Conservation (phyloP, 2,113 vertebrate species). For the Neopipo cinnamomea region DNA sequence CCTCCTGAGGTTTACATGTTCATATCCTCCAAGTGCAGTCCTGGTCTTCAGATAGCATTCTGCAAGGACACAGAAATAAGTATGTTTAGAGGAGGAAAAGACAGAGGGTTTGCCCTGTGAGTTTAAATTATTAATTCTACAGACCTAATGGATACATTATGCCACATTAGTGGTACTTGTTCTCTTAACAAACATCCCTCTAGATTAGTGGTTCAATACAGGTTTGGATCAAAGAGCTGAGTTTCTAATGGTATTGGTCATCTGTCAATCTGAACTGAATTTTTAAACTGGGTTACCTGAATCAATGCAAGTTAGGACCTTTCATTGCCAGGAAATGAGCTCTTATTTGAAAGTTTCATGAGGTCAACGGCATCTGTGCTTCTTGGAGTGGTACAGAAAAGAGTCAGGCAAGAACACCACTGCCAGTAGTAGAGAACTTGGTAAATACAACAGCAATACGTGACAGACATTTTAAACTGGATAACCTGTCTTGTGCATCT, state of each 20-base stretch:
- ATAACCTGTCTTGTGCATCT: not conserved
- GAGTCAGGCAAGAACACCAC: not conserved
- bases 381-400: not conserved
- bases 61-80: conserved; percentile 56
- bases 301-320: conserved; percentile 13
- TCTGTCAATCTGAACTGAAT: conserved; percentile 22
- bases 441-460: not conserved
- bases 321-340: conserved; percentile 33
- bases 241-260: conserved; percentile 26
- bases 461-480: not conserved
- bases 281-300: conserved; percentile 43
- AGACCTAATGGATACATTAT: conserved; percentile 64
- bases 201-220: conserved; percentile 46
- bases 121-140: conserved; percentile 67
- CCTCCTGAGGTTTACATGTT: conserved; percentile 18
- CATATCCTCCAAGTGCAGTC: conserved; percentile 6
- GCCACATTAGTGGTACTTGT: conserved; percentile 48
- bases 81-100: conserved; percentile 6
- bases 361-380: not conserved
- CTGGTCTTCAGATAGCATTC: conserved; percentile 40
- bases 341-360: conserved; percentile 2
- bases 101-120: not conserved
- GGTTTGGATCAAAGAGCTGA: conserved; percentile 38
- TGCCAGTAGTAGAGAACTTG: not conserved
- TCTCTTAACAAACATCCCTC: conserved; percentile 54